These are phyloP conservation scores for Mactromeris polynyma DNA, from an alignment of 2,888 invertebrate genomes.

Conservation along the genomic window DNA sequence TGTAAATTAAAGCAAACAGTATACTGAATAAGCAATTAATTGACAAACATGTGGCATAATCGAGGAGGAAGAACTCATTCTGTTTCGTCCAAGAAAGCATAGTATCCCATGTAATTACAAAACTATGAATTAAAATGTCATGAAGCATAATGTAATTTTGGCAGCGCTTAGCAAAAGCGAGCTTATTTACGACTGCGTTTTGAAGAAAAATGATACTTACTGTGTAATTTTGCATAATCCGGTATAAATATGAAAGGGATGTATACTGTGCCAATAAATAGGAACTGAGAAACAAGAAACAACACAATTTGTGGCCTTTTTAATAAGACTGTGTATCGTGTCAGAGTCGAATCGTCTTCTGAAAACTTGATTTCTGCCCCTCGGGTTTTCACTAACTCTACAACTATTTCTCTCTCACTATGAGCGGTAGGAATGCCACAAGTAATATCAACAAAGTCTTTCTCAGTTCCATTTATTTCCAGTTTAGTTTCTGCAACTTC, in stretches of 20 bases:
- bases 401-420: neutral
- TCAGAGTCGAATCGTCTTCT: neutral
- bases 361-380: neutral
- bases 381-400: neutral
- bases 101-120: no score
- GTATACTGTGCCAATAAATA: slow-evolving; percentile 96
- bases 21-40: no score
- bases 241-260: slow-evolving; percentile 97
- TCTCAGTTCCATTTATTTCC: neutral
- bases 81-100: no score
- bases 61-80: no score
- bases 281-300: slow-evolving; percentile 94
- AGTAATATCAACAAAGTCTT: neutral
- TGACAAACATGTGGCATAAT: no score
- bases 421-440: neutral
- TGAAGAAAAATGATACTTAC: slow-evolving; percentile 43
- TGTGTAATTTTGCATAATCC: slow-evolving; percentile 89
- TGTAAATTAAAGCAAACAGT: no score
- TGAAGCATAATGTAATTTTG: no score
- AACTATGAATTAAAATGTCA: no score
- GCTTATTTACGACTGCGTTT: no score
- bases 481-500: neutral
- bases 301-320: slow-evolving; percentile 90
- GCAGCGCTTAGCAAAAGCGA: no score
- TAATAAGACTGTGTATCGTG: slow-evolving; percentile 15